These are phyloP conservation scores for Rhynchotus rufescens DNA, from an alignment of 2,797 vertebrate genomes.

Conservation along the genomic window DNA sequence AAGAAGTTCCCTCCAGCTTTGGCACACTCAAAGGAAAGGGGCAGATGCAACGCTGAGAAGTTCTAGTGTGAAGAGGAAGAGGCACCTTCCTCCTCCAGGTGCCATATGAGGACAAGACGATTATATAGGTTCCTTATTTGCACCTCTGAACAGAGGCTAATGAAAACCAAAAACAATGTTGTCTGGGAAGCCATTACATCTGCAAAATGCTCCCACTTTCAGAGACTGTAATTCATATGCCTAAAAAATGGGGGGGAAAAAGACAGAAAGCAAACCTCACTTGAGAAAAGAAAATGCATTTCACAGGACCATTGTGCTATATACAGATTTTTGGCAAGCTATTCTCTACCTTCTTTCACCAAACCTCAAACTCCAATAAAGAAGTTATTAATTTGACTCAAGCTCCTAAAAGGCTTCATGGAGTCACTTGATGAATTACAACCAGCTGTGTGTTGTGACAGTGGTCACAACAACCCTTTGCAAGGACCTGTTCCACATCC, in stretches of 20 bases:
- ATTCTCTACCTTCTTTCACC: background rate
- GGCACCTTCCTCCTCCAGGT: background rate
- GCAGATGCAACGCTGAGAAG: background rate
- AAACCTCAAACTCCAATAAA: background rate
- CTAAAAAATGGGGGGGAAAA: background rate
- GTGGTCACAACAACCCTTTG: background rate
- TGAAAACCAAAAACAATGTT: background rate
- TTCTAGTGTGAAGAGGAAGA: background rate
- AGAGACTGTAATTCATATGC: background rate
- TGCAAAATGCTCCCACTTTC: background rate
- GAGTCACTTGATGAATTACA: background rate
- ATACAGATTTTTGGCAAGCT: accelerated
- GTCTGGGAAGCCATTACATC: background rate
- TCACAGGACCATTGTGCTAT: background rate
- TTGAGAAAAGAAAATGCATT: background rate
- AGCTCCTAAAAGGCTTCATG: background rate
- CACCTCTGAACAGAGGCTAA: background rate
- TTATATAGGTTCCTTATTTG: background rate
- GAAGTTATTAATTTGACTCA: background rate
- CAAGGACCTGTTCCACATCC: background rate
- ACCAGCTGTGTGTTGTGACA: background rate
- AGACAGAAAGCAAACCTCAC: background rate
- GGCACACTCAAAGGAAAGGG: background rate
- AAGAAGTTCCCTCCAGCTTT: background rate
- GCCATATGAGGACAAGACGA: background rate